These are phyloP conservation scores for Dastarcus helophoroides DNA, from an alignment of 2,888 invertebrate species.

Conservation along the genomic window DNA sequence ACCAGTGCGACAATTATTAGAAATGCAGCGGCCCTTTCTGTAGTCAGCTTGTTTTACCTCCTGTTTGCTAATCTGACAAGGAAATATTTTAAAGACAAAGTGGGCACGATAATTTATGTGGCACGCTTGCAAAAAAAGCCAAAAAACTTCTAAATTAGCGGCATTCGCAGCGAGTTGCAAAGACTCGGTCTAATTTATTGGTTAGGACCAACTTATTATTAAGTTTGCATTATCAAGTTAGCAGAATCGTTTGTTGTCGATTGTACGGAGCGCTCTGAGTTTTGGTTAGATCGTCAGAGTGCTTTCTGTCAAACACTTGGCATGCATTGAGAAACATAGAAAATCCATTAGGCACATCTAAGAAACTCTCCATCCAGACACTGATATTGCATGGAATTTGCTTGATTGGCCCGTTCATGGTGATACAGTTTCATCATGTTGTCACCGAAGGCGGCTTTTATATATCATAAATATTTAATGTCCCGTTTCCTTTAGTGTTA, in stretches of 20 bases:
- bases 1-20: no score
- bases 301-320: constrained; percentile 20
- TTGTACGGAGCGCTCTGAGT: constrained; percentile 24
- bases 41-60: no score
- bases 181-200: constrained; percentile 21
- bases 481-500: no score
- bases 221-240: constrained; percentile 34
- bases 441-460: constrained; percentile 11
- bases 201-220: constrained; percentile 27
- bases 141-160: constrained; percentile 21
- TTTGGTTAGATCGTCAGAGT: constrained; percentile 17
- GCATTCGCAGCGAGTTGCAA: constrained; percentile 19
- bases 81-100: no score
- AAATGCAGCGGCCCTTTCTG: no score
- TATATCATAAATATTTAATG: no score
- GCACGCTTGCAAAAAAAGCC: constrained; percentile 8
- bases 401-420: constrained; percentile 13
- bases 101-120: constrained; percentile 14
- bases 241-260: constrained; percentile 31
- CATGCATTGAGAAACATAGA: constrained; percentile 33
- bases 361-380: constrained; percentile 24
- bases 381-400: constrained; percentile 16
- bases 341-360: constrained; percentile 37
- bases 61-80: no score
- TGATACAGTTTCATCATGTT: constrained; percentile 13